Evolutionary conservation across 2,113 vertebrate species (phyloP), one percentile per base, ranked within the genome.

Genomic region (Hipposideros armiger): DNA sequence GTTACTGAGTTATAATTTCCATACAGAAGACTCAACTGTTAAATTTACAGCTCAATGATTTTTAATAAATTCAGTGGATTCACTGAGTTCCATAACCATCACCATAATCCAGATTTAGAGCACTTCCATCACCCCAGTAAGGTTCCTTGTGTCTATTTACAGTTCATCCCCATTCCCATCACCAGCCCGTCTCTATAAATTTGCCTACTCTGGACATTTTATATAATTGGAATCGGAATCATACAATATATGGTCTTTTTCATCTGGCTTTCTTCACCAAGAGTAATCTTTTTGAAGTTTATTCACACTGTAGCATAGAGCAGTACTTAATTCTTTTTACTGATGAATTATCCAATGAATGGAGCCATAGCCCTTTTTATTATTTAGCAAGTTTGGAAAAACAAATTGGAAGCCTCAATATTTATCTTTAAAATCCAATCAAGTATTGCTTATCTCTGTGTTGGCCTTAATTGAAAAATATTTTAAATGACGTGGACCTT

Each of bases 391-490:
- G 17, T 76, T n/a, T 73, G 5, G 28, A 82, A 78, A 74, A 26
- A 84, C 85, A 67, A 10, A 28, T 36, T 66, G 58, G 7, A 83
- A 87, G 56, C 22, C 32, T 84, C 74, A 52, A 24, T 74, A 47
- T 78, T 90, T 96, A 58, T 54, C 56, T 95, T 95, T 90, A 73
- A 94, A 89, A 64, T 66, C n/a, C 30, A 60, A 70, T 78, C 32
- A 56, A 58, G 10, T 58, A 14, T 56, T 84, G 9, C 19, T 69
- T 24, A 70, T 69, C 11, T 60, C 45, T 84, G 6, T 76, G 9
- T 72, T 77, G 22, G n/a, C 22, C 86, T 96, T 56, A 73, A 50
- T 19, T 77, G 60, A 69, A n/a, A 94, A 87, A 62, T 28, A 2
- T 82, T 81, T 89, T 67, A 86, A 77, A 50, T 56, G 4, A 67